Evolutionary conservation across 2,888 invertebrate genomes (phyloP).

Genomic region (Drosophila nr. perissopoda): DNA sequence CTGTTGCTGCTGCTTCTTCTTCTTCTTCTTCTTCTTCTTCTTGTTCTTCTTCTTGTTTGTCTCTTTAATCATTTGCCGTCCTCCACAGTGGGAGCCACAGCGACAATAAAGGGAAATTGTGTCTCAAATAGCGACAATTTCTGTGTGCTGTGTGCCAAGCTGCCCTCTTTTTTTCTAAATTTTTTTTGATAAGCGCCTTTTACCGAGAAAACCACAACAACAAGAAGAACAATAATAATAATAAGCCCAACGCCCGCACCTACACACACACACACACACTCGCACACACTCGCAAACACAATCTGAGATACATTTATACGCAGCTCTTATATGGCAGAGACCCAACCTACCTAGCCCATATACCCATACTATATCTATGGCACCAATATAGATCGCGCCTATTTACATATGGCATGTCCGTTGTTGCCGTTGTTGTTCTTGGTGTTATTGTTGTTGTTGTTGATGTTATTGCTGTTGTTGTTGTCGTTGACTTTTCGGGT

Average conservation of each 20-base stretch:
- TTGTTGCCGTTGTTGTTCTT: constrained; percentile 7
- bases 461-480: constrained; percentile 15
- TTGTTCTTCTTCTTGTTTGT: constrained; percentile 13
- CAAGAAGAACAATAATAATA: constrained; percentile 38
- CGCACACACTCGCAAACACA: constrained; percentile 9
- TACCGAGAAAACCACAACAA: constrained; percentile 50
- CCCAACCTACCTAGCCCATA: constrained; percentile 42
- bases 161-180: constrained; percentile 41
- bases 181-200: constrained; percentile 58
- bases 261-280: constrained; percentile 53
- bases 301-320: constrained; percentile 48
- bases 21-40: constrained; percentile 4
- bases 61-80: constrained; percentile 72
- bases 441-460: neutral
- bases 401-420: constrained; percentile 72
- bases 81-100: constrained; percentile 30
- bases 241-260: constrained; percentile 72
- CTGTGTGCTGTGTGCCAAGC: constrained; percentile 38
- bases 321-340: constrained; percentile 50
- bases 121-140: constrained; percentile 4
- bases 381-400: constrained; percentile 67
- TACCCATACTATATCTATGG: constrained; percentile 40
- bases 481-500: constrained; percentile 65
- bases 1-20: neutral
- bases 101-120: constrained; percentile 46